phyloP scores from a whole-genome alignment of 2,113 vertebrate genomes.

The Pyxicephalus adspersus region DNA sequence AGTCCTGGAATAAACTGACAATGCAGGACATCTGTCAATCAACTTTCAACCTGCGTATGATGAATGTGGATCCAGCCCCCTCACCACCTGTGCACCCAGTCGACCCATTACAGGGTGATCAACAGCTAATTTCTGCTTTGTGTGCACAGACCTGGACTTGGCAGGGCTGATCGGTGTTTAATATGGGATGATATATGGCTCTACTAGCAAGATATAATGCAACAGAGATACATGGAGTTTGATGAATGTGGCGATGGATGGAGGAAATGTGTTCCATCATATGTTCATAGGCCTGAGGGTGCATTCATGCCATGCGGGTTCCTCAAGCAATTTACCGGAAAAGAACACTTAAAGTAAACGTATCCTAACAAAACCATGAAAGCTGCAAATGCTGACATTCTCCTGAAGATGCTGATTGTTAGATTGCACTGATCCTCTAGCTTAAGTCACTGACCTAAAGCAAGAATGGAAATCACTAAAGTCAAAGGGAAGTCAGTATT shows the following conservation, averaged over 20 bases:
- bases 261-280: neutral
- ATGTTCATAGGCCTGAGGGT: neutral
- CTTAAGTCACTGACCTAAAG: too few species aligned
- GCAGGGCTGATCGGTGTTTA: constrained; percentile 3
- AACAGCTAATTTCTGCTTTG: constrained; percentile 15
- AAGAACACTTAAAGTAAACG: too few species aligned
- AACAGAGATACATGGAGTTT: neutral
- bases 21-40: neutral
- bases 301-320: too few species aligned
- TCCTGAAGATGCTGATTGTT: too few species aligned
- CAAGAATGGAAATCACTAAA: too few species aligned
- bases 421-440: too few species aligned
- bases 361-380: too few species aligned
- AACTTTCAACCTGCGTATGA: neutral
- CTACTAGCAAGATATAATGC: neutral
- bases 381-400: too few species aligned
- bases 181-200: constrained; percentile 8
- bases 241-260: neutral
- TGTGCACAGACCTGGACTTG: neutral
- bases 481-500: too few species aligned
- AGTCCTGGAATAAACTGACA: constrained; percentile 1
- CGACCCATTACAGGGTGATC: constrained; percentile 2
- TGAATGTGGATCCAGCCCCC: neutral
- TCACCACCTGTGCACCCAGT: neutral
- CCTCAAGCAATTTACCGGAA: too few species aligned